Percentiles rank a stretch among this genome's conserved stretches.
phyloP scores from a whole-genome alignment of 2,888 invertebrate species.

The Sphecodes monilicornis region DNA sequence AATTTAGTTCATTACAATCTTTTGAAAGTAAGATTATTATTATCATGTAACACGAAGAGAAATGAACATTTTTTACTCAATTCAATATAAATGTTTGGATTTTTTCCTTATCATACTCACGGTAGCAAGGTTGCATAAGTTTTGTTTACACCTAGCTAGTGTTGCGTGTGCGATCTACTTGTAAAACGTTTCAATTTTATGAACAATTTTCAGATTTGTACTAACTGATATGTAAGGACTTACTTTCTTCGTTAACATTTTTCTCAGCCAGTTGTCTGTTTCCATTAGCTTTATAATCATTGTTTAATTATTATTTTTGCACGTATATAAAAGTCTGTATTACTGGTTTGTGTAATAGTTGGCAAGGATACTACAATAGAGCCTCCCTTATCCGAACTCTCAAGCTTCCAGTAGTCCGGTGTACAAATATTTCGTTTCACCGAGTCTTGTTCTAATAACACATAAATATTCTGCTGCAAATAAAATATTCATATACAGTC shows the following conservation, averaged over 20 bases:
- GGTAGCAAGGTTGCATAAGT: not conserved
- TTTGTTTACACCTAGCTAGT: not conserved
- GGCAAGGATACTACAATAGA: too few relatives aligned
- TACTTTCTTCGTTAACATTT: conserved; percentile 32
- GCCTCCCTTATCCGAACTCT: too few relatives aligned
- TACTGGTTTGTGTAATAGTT: conserved; percentile 22
- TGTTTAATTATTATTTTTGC: not conserved
- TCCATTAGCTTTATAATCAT: not conserved
- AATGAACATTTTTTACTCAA: not conserved
- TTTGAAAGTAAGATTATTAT: not conserved
- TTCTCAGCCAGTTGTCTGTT: conserved; percentile 18
- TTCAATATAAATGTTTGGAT: not conserved
- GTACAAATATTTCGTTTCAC: too few relatives aligned
- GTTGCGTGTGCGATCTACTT: not conserved
- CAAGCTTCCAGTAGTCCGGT: too few relatives aligned
- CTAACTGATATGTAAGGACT: conserved; percentile 24
- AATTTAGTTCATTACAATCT: not conserved
- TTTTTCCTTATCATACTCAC: not conserved
- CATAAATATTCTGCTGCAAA: too few relatives aligned
- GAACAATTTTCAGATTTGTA: conserved; percentile 6
- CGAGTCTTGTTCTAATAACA: too few relatives aligned
- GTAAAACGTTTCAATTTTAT: not conserved
- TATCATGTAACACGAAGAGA: not conserved
- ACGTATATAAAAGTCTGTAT: conserved; percentile 8
- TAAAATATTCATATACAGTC: too few relatives aligned